phyloP scores from a whole-genome alignment of 2,888 invertebrate genomes.

The Dryococelus australis region DNA sequence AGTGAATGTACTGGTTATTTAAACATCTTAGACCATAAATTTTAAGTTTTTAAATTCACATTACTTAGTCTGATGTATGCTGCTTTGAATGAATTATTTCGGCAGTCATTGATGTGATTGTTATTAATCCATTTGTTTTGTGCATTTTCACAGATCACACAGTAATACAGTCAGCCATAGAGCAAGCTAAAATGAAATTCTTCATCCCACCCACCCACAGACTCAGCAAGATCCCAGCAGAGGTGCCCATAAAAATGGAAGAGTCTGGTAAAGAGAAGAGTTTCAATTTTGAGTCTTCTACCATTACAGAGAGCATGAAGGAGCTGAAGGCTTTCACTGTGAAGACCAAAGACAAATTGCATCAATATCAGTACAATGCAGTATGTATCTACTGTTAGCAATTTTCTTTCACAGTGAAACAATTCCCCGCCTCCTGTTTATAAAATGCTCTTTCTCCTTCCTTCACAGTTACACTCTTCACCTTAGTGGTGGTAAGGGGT shows the following conservation, averaged over 20 bases:
- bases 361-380: slow-evolving; percentile 36
- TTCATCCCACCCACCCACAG: slow-evolving; percentile 52
- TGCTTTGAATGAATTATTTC: too few relatives aligned
- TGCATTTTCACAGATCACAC: slow-evolving; percentile 57
- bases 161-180: slow-evolving; percentile 65
- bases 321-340: slow-evolving; percentile 50
- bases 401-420: too few relatives aligned
- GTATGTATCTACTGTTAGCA: slow-evolving; percentile 35
- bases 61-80: too few relatives aligned
- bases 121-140: not conserved
- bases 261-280: slow-evolving; percentile 26
- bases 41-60: too few relatives aligned
- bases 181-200: slow-evolving; percentile 68
- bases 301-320: slow-evolving; percentile 48
- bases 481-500: too few relatives aligned
- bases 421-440: too few relatives aligned
- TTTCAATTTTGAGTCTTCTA: not conserved
- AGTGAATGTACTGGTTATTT: too few relatives aligned
- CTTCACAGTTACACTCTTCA: too few relatives aligned
- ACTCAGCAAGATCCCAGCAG: slow-evolving; percentile 4
- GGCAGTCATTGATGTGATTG: too few relatives aligned
- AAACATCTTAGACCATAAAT: too few relatives aligned
- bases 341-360: slow-evolving; percentile 43
- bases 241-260: slow-evolving; percentile 28
- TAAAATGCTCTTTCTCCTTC: too few relatives aligned